Conservation (phyloP, 2,888 invertebrate species). For the Saturnia japonica region DNA sequence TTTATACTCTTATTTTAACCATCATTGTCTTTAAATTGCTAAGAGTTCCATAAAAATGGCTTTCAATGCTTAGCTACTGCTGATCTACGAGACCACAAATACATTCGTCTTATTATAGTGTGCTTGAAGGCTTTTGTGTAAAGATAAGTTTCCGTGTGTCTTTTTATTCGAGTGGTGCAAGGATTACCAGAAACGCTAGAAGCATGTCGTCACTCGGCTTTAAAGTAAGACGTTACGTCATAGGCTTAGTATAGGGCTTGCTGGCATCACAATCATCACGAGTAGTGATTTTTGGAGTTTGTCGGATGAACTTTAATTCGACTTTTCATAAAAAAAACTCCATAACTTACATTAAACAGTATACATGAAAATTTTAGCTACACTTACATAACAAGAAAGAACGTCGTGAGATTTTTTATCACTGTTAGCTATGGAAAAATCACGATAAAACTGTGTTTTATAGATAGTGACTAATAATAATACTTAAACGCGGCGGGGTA, state of each 20-base stretch:
- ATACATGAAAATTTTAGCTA: not conserved
- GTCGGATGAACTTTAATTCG: not conserved
- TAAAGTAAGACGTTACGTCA: not conserved
- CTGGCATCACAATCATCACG: not conserved
- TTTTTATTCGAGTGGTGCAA: not conserved
- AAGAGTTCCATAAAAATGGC: too few relatives aligned
- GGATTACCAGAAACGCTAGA: not conserved
- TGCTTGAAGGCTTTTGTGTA: too few relatives aligned
- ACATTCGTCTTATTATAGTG: too few relatives aligned
- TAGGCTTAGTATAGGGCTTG: not conserved
- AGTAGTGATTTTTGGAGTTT: not conserved
- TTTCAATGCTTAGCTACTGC: too few relatives aligned
- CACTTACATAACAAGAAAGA: not conserved
- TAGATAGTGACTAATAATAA: too few relatives aligned
- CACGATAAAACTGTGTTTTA: not conserved
- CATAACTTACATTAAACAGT: too few relatives aligned
- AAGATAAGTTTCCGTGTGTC: too few relatives aligned
- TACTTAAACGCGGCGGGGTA: not conserved
- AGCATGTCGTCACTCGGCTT: not conserved
- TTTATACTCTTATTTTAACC: too few relatives aligned
- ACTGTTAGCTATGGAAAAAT: not conserved
- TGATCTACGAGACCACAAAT: too few relatives aligned
- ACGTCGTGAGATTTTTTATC: not conserved
- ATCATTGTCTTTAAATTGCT: too few relatives aligned
- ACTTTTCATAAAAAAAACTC: not conserved